Evolutionary conservation across 2,797 vertebrate species (phyloP).

Genomic region (Paguma larvata): DNA sequence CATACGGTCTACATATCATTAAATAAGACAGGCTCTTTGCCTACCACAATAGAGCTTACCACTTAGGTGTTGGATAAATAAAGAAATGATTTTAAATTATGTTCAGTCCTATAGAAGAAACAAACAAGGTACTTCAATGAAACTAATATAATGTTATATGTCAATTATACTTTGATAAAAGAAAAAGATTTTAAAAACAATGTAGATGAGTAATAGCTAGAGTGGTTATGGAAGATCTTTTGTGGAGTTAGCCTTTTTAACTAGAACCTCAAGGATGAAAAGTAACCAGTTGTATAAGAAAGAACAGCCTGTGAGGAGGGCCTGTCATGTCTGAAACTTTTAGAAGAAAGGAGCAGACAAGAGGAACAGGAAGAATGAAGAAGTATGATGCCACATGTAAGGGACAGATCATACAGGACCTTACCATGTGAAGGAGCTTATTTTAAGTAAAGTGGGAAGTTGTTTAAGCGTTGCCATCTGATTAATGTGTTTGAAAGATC

Average conservation of each 20-base stretch:
- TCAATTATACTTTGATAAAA: not conserved
- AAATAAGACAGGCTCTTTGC: not conserved
- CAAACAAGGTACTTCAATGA: not conserved
- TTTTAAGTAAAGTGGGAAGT: not conserved
- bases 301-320: not conserved
- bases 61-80: not conserved
- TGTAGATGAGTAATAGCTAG: not conserved
- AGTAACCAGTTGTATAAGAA: not conserved
- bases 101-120: not conserved
- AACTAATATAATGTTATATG: not conserved
- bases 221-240: not conserved
- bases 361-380: not conserved
- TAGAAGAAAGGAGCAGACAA: not conserved
- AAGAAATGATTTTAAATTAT: not conserved
- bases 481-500: not conserved
- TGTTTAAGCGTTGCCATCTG: not conserved
- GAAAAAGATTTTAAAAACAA: not conserved
- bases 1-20: not conserved
- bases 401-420: not conserved
- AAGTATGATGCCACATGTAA: not conserved
- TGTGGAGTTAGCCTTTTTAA: not conserved
- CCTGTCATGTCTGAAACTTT: not conserved
- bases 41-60: not conserved
- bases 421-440: not conserved
- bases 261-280: not conserved